Evolutionary conservation across 2,888 invertebrate species (phyloP).

Genomic region (Nemotelus nigrinus): DNA sequence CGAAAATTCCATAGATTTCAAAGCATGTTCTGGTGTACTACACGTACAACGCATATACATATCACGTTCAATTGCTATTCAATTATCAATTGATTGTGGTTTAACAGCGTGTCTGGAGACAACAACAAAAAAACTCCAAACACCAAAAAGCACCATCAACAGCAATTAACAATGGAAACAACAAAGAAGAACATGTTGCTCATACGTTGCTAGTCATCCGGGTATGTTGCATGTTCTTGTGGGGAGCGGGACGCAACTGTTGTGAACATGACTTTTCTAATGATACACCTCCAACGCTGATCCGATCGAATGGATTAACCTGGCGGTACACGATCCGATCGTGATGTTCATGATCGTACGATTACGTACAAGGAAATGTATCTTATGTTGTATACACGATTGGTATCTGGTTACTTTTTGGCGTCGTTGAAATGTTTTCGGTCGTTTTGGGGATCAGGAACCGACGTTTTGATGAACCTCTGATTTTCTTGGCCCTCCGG

Average conservation of each 20-base stretch:
- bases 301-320: constrained; percentile 20
- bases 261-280: constrained; percentile 25
- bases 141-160: not conserved
- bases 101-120: not conserved
- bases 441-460: too few species aligned
- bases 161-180: constrained; percentile 16
- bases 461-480: too few species aligned
- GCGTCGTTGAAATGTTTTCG: too few species aligned
- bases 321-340: constrained; percentile 20
- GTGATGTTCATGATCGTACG: constrained; percentile 8
- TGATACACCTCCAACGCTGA: constrained; percentile 17
- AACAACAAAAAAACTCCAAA: constrained; percentile 8
- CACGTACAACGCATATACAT: not conserved
- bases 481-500: too few species aligned
- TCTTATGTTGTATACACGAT: too few species aligned
- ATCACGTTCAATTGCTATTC: constrained; percentile 31
- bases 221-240: not conserved
- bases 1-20: not conserved
- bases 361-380: not conserved
- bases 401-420: too few species aligned
- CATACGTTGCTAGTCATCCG: not conserved
- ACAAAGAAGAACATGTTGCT: constrained; percentile 16
- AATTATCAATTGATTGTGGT: constrained; percentile 13
- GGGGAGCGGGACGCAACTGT: not conserved
- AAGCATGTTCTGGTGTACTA: not conserved